phyloP scores from a whole-genome alignment of 64 coral and sea anemone species.

The Actinia tenebrosa region DNA sequence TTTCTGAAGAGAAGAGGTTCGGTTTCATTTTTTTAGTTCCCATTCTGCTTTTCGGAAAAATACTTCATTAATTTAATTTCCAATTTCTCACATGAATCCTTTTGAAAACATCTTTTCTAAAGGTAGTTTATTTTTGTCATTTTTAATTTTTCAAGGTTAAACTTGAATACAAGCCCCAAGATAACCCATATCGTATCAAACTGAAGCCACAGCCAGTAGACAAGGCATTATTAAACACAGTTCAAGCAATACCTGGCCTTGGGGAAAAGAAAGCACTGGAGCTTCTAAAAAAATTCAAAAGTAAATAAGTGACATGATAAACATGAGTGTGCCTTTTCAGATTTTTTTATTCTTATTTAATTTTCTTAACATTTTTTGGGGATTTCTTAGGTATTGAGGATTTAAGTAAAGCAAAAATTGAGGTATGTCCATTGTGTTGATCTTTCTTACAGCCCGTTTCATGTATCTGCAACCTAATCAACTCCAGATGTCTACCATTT shows the following conservation, averaged over 20 bases:
- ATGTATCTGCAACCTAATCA: no score
- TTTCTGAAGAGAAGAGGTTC: no score
- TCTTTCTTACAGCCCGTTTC: not conserved
- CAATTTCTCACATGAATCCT: no score
- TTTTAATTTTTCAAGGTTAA: constrained; percentile 38
- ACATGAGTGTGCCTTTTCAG: not conserved
- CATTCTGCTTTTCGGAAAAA: no score
- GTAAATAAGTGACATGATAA: constrained; percentile 16
- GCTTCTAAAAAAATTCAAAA: constrained; percentile 67
- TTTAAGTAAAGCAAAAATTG: not conserved
- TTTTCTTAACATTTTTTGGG: not conserved
- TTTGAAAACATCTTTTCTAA: no score
- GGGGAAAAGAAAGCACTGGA: constrained; percentile 93
- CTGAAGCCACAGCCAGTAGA: constrained; percentile 56
- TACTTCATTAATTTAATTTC: no score
- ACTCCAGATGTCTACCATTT: no score
- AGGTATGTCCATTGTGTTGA: not conserved
- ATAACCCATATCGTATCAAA: constrained; percentile 87
- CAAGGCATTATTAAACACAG: constrained; percentile 53
- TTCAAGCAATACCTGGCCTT: constrained; percentile 83
- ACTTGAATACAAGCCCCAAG: constrained; percentile 73
- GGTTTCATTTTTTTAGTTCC: no score
- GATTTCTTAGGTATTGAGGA: constrained; percentile 17
- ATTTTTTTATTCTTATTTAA: not conserved
- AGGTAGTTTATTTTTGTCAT: no score